phyloP scores from a whole-genome alignment of 2,797 vertebrate species.

The Lophotriccus pileatus region DNA sequence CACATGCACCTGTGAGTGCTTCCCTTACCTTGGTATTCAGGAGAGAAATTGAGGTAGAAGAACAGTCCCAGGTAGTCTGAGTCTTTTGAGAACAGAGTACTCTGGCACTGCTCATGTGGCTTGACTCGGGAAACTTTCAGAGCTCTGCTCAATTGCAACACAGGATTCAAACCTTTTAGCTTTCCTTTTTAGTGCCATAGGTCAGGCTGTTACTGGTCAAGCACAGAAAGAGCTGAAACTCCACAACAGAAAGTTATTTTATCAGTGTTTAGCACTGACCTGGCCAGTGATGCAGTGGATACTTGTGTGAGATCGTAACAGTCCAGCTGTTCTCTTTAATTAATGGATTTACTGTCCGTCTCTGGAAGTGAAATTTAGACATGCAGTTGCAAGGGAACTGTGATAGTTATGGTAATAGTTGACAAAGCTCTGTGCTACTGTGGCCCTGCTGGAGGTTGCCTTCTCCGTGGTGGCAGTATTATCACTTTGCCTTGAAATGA shows the following conservation, averaged over 20 bases:
- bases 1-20: not conserved
- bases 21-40: not conserved
- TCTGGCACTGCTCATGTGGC: not conserved
- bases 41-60: not conserved
- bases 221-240: not conserved
- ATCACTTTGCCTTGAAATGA: not conserved
- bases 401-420: not conserved
- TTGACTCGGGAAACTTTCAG: not conserved
- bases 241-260: not conserved
- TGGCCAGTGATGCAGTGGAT: not conserved
- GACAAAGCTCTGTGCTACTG: not conserved
- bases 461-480: accelerated
- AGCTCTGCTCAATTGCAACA: not conserved
- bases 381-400: not conserved
- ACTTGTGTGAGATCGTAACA: not conserved
- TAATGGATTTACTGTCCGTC: not conserved
- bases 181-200: not conserved
- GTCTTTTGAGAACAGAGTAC: not conserved
- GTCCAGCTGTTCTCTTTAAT: not conserved
- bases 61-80: not conserved
- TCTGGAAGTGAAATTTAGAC: not conserved
- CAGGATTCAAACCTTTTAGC: not conserved
- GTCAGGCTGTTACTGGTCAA: not conserved
- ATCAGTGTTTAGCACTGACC: not conserved
- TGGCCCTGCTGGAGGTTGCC: not conserved